Base-by-base conservation (phyloP, 2,888 invertebrate species). In the Drosophila anceps region DNA sequence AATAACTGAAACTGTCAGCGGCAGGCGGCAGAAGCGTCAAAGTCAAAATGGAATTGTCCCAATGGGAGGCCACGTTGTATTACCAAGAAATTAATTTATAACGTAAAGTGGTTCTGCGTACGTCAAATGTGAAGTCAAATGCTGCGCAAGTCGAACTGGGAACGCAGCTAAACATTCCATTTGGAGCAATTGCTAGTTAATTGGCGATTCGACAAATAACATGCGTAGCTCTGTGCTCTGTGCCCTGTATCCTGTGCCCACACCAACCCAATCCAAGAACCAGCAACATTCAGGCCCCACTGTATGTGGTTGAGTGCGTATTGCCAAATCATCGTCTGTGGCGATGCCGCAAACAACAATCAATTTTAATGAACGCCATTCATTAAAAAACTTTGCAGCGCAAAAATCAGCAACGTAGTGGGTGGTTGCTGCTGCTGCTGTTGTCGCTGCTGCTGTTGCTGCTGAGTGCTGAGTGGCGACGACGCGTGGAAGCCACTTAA, bases 291-390 rank as follows among this genome's bases (percentile, higher is more conserved):
- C 24, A 24, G 54, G 2, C 3, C 13, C 29, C 37, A 33, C 29
- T 57, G 31, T 20, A 13, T 31, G 67, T 67, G 66, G 55, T 24
- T 59, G 65, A 37, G 41, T 65, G 74, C 65, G 71, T 88, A 72
- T 65, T 79, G 88, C 79, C 74, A 83, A 83, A 81, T 88, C 88
- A 84, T 85, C 75, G 71, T 70, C 59, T 69, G 81, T 65, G 73
- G 71, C 51, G 69, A 51, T 64, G 73, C 82, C 72, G 64, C 89
- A 79, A 87, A 84, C 86, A 87, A 87, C 87, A 88, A 87, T 87
- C 89, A 87, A 83, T 87, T 89, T 89, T 89, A 89, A 87, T 89
- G 87, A 87, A 84, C 82, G 85, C 71, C 72, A 87, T 87, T 87
- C 87, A 89, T 89, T 89, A 84, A 89, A 87, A 86, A 82, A 79